Conservation (phyloP, 2,888 invertebrate species). For the Tuberolachnus salignus region DNA sequence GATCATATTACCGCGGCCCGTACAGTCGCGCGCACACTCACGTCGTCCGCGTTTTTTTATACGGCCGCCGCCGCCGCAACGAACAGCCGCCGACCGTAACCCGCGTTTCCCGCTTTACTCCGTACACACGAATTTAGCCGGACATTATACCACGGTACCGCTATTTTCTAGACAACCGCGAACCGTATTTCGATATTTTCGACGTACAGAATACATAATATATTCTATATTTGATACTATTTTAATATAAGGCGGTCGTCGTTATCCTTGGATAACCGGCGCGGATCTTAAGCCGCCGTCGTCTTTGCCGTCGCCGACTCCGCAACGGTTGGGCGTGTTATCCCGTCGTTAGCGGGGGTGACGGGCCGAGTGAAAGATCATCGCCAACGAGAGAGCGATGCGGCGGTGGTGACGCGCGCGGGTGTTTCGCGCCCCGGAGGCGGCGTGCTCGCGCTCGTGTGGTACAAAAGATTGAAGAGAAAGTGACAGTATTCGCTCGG, state of each 20-base stretch:
- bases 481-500: slow-evolving; percentile 52
- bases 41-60: neutral
- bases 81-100: too few relatives aligned
- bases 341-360: slow-evolving; percentile 18
- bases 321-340: slow-evolving; percentile 15
- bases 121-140: too few relatives aligned
- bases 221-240: too few relatives aligned
- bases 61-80: neutral
- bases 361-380: too few relatives aligned
- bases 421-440: slow-evolving; percentile 36
- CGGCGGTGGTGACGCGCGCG: slow-evolving; percentile 31
- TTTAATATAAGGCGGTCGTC: too few relatives aligned
- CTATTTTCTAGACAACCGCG: too few relatives aligned
- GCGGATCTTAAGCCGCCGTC: neutral
- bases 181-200: too few relatives aligned
- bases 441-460: neutral
- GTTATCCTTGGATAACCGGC: slow-evolving; percentile 6
- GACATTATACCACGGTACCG: too few relatives aligned
- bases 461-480: slow-evolving; percentile 50
- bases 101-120: too few relatives aligned
- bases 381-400: neutral
- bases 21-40: neutral
- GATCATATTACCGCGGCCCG: slow-evolving; percentile 11
- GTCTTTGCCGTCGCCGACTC: neutral
- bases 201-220: too few relatives aligned